phyloP scores from a whole-genome alignment of 2,113 vertebrate genomes.

The Microcebus ravelobensis region DNA sequence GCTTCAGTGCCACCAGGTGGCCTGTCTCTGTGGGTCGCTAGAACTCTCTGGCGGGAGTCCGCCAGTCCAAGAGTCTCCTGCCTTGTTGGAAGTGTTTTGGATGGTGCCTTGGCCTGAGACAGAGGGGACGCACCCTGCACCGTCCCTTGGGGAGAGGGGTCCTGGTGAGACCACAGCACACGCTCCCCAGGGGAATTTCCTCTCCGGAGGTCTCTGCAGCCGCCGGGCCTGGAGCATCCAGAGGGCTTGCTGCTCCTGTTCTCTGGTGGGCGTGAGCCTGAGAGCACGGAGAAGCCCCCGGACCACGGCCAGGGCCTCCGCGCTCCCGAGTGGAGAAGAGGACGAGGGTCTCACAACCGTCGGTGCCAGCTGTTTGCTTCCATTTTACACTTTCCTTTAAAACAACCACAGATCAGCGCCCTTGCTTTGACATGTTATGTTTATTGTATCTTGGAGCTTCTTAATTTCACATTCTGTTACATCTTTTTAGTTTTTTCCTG shows the following conservation, averaged over 20 bases:
- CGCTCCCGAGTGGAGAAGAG: neutral
- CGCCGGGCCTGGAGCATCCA: neutral
- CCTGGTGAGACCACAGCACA: neutral
- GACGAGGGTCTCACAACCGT: neutral
- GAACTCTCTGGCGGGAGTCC: neutral
- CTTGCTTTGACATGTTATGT: neutral
- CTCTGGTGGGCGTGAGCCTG: neutral
- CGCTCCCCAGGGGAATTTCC: neutral
- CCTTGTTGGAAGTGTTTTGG: neutral
- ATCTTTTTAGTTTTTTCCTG: neutral
- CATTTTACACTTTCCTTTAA: neutral
- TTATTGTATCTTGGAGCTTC: neutral
- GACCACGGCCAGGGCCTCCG: fast-evolving
- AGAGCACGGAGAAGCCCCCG: neutral
- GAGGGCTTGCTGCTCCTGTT: neutral
- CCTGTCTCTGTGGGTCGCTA: neutral
- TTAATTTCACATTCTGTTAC: neutral
- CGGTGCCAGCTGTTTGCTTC: neutral
- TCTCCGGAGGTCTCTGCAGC: neutral
- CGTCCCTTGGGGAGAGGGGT: neutral
- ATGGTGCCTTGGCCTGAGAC: neutral
- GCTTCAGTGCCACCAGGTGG: neutral
- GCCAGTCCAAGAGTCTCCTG: neutral
- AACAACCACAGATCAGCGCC: neutral
- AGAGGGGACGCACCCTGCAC: neutral